A percentile compares a stretch with the other conserved stretches of the same genome.
Conservation (phyloP, 23 tunicate species). For the Halocynthia roretzi region DNA sequence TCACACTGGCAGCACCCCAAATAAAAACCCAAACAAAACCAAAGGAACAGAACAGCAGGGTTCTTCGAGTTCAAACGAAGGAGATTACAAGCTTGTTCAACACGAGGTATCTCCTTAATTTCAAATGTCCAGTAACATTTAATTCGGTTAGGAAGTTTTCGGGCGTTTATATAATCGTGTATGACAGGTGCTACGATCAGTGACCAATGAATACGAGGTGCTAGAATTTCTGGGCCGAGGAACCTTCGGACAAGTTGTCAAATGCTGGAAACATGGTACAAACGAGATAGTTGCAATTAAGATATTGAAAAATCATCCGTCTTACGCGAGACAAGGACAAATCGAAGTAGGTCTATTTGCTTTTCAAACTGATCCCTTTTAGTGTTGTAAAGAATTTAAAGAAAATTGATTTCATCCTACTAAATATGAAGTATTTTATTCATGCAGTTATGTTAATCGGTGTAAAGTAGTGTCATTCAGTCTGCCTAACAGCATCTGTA, state of each 20-base stretch:
- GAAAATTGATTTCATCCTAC: too few species aligned
- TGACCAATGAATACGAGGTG: constrained; percentile 75
- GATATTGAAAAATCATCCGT: constrained; percentile 95
- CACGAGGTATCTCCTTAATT: constrained; percentile 57
- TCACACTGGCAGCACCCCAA: constrained; percentile 8
- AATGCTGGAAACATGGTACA: constrained; percentile 96
- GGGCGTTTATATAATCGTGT: not conserved
- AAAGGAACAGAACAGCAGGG: constrained; percentile 55
- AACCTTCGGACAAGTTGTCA: constrained; percentile 97
- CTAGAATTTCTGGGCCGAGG: constrained; percentile 98
- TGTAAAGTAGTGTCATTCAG: too few species aligned
- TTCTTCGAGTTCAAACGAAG: constrained; percentile 79
- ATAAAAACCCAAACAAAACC: constrained; percentile 20
- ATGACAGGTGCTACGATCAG: constrained; percentile 57
- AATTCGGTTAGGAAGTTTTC: not conserved
- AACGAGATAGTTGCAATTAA: constrained; percentile 95
- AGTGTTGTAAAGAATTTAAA: not conserved
- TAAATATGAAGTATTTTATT: too few species aligned
- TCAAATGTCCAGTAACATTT: not conserved
- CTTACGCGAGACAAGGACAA: constrained; percentile 96
- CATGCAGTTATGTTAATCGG: too few species aligned
- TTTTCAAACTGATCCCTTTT: not conserved
- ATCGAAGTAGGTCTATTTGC: constrained; percentile 53
- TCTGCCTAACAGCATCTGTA: too few species aligned
- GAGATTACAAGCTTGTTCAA: constrained; percentile 88